Percentiles rank a stretch among this genome's conserved stretches.
Conservation (phyloP, 2,113 vertebrate species). For the Onychorhynchus coronatus region DNA sequence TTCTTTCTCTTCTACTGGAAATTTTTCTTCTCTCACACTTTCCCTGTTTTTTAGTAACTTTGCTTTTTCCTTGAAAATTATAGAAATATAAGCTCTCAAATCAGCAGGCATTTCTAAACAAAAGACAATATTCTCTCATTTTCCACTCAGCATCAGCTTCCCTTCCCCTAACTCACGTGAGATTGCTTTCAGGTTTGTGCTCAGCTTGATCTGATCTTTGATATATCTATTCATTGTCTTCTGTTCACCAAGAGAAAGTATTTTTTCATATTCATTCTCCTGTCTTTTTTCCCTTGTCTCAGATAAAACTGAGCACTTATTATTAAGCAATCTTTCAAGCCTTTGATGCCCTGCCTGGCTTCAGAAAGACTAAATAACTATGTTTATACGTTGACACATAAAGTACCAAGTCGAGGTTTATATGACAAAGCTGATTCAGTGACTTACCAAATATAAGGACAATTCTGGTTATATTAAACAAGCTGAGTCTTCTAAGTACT, state of each 20-base stretch:
- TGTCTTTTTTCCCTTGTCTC: background rate
- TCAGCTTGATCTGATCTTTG: background rate
- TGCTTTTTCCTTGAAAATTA: background rate
- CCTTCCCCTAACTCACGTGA: background rate
- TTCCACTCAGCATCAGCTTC: background rate
- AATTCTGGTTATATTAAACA: background rate
- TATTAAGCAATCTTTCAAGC: background rate
- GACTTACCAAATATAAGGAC: slow-evolving; percentile 11
- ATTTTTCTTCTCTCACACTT: background rate
- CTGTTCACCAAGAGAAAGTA: background rate
- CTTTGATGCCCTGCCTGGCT: background rate
- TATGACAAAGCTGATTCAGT: background rate
- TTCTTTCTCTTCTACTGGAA: background rate
- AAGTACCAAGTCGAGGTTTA: background rate
- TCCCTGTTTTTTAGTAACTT: background rate
- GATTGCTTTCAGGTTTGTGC: background rate
- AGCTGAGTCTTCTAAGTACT: background rate
- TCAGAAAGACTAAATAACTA: background rate
- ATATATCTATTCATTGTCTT: background rate
- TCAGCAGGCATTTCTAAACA: background rate
- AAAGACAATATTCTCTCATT: background rate
- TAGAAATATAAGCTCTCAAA: background rate
- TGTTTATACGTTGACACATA: background rate
- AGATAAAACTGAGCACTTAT: background rate
- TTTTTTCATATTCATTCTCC: background rate